Evolutionary conservation across 2,888 invertebrate species (phyloP).

Genomic region (Bhutanitis thaidina): DNA sequence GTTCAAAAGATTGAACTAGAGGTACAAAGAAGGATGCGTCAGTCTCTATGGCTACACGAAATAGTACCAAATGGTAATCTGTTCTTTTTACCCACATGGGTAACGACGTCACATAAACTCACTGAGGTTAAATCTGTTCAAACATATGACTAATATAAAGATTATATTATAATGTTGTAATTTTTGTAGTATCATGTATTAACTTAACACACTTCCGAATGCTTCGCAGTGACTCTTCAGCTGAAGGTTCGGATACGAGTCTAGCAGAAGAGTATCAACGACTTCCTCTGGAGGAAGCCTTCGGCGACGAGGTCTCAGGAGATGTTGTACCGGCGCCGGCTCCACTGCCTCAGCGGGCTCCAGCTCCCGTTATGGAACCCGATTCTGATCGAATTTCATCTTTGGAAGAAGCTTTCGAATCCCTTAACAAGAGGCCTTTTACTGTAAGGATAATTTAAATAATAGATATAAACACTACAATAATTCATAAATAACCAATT

Average conservation of each 20-base stretch:
- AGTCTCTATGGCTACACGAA: no score
- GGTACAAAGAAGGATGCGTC: no score
- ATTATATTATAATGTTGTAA: background rate
- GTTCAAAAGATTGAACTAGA: no score
- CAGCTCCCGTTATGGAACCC: slow-evolving; percentile 56
- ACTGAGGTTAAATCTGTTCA: no score
- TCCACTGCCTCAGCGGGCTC: slow-evolving; percentile 56
- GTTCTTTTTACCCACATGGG: no score
- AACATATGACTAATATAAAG: no score
- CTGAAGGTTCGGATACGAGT: slow-evolving; percentile 51
- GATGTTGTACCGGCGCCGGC: slow-evolving; percentile 67
- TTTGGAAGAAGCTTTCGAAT: slow-evolving; percentile 68
- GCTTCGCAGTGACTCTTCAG: slow-evolving; percentile 56
- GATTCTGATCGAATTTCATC: slow-evolving; percentile 59
- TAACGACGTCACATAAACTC: no score
- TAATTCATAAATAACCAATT: no score
- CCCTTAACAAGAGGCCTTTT: slow-evolving; percentile 66
- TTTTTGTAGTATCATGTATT: no score
- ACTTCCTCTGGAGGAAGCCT: slow-evolving; percentile 61
- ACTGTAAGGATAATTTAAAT: slow-evolving; percentile 46
- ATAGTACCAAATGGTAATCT: no score
- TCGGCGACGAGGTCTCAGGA: slow-evolving; percentile 66
- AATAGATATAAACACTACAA: no score
- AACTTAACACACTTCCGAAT: no score
- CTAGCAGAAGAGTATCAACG: slow-evolving; percentile 56